These are phyloP conservation scores for Mactra quadrangularis DNA, from an alignment of 1,140 invertebrate genomes.

Conservation along the genomic window DNA sequence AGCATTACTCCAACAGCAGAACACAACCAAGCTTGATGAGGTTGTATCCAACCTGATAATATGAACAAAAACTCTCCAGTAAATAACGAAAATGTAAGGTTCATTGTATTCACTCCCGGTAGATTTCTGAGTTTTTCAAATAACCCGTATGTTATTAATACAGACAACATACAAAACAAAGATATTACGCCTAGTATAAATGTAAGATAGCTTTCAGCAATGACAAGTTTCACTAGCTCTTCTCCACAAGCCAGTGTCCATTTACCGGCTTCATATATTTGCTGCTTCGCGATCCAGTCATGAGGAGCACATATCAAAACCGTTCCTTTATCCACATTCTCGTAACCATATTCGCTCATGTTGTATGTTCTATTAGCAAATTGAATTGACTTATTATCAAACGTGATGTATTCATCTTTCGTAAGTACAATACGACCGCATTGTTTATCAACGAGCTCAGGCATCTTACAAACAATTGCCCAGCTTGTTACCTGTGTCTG, in stretches of 20 bases:
- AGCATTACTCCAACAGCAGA: conserved; percentile 83
- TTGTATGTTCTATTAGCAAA: conserved; percentile 68
- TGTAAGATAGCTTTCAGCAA: conserved; percentile 74
- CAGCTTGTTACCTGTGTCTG: conserved; percentile 61
- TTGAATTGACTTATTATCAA: conserved; percentile 67
- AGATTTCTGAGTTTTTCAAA: conserved; percentile 85
- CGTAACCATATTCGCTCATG: conserved; percentile 71
- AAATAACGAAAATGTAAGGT: conserved; percentile 84
- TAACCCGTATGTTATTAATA: conserved; percentile 83
- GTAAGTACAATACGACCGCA: conserved; percentile 83
- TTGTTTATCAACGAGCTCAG: conserved; percentile 71
- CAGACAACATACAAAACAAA: conserved; percentile 71
- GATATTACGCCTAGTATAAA: conserved; percentile 78
- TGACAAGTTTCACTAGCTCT: conserved; percentile 59
- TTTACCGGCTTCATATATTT: not conserved
- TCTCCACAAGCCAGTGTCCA: conserved; percentile 60
- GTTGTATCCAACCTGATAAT: conserved; percentile 70
- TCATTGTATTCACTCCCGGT: conserved; percentile 85
- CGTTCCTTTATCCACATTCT: conserved; percentile 57
- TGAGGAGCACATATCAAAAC: conserved; percentile 74
- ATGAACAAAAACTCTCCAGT: conserved; percentile 84
- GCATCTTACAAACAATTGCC: conserved; percentile 75
- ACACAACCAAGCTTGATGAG: conserved; percentile 69
- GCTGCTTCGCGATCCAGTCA: conserved; percentile 40
- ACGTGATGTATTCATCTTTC: conserved; percentile 81